These are phyloP conservation scores for Macrophya alboannulata DNA, from an alignment of 2,888 invertebrate genomes.

Conservation along the genomic window DNA sequence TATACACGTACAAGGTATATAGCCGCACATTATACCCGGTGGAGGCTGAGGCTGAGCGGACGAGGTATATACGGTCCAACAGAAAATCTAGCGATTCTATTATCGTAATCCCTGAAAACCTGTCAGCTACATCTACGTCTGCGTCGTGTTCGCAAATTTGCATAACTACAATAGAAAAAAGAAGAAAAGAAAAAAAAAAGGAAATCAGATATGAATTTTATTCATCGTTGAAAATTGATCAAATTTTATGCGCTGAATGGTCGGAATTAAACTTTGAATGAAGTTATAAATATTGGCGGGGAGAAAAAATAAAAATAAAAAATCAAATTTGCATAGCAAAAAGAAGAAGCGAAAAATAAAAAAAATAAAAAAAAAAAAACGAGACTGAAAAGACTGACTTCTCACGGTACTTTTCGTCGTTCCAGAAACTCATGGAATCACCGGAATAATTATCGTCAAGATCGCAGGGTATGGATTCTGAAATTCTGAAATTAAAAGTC, in stretches of 20 bases:
- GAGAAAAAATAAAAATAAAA: not conserved
- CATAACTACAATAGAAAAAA: not conserved
- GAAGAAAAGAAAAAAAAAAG: not conserved
- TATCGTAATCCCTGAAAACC: not conserved
- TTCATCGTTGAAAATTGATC: not conserved
- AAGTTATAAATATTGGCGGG: too few species aligned
- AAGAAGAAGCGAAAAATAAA: too few species aligned
- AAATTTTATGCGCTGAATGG: not conserved
- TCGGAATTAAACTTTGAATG: not conserved
- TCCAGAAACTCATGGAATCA: too few species aligned
- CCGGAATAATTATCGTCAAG: too few species aligned
- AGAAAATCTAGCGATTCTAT: conserved; percentile 11
- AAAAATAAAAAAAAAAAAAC: too few species aligned
- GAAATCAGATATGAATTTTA: not conserved
- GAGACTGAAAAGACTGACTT: too few species aligned
- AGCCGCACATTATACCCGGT: too few species aligned
- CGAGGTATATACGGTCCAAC: not conserved
- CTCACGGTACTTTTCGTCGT: too few species aligned
- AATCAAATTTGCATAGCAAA: not conserved
- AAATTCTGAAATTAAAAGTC: too few species aligned
- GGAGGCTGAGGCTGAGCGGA: not conserved
- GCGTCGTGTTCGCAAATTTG: not conserved
- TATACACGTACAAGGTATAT: not conserved
- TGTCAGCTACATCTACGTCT: conserved; percentile 5
- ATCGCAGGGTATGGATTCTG: too few species aligned